A percentile compares a stretch with the other conserved stretches of the same genome.
Evolutionary conservation across 2,797 vertebrate genomes (phyloP).

Genomic region (Galaxias olidus): DNA sequence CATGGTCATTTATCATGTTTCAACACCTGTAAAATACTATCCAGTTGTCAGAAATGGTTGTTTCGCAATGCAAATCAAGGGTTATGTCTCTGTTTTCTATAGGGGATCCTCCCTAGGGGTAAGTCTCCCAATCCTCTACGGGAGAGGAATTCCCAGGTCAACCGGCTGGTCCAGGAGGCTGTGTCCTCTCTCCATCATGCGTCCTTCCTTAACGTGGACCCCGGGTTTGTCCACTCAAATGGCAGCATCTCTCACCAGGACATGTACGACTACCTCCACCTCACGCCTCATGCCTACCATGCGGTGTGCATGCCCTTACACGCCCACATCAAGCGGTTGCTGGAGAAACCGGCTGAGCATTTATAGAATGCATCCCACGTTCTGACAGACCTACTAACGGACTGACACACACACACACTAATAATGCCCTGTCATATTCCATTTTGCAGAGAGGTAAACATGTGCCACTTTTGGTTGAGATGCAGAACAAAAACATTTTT

Average conservation of each 20-base stretch:
- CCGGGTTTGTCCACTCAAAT: conserved; percentile 85
- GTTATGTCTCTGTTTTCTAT: conserved; percentile 8
- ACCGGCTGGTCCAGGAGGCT: conserved; percentile 76
- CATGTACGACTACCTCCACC: conserved; percentile 91
- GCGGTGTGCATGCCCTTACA: conserved; percentile 84
- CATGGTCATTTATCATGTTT: neutral
- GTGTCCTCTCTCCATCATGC: conserved; percentile 73
- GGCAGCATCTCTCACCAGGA: conserved; percentile 91
- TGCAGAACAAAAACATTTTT: neutral
- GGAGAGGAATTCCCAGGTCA: conserved; percentile 81
- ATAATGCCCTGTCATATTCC: neutral
- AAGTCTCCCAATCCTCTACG: conserved; percentile 84
- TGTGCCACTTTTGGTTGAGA: too few species aligned
- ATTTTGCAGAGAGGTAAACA: too few species aligned
- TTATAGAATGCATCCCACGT: conserved; percentile 14
- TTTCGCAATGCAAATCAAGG: neutral
- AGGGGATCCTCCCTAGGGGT: conserved; percentile 87
- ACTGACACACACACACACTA: conserved; percentile 45
- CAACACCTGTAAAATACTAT: too few species aligned
- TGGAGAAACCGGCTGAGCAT: conserved; percentile 74
- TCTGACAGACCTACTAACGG: neutral
- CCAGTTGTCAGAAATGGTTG: too few species aligned
- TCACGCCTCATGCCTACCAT: conserved; percentile 85
- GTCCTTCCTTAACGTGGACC: conserved; percentile 82
- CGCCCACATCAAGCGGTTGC: conserved; percentile 75